Evolutionary conservation across 2,113 vertebrate species (phyloP), one percentile per base, ranked within the genome.

Genomic region (Tenebrosternarchus preto): DNA sequence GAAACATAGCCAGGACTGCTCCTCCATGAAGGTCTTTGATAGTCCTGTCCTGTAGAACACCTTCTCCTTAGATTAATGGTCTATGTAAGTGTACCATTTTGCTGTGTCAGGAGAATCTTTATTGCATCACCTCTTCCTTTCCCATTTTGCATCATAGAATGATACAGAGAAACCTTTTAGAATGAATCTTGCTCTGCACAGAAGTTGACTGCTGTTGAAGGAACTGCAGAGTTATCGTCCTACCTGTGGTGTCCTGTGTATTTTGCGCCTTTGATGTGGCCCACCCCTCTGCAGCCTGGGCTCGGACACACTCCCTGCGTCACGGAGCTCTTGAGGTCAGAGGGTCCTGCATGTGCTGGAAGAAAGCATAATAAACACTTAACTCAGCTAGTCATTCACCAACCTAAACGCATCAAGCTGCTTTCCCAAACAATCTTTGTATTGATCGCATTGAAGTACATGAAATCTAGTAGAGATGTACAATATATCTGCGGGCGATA

Each of bases 171-270:
- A 63, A 27, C 60, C 25, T 63, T 63, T 61, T 29, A 27, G 9
- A 63, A 12, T 7, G 1, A 50, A 50, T 50, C 15, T 50, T 50
- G 43, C 43, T 12, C 43, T 50, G 43, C 43, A 15, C 43, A 15
- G 43, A 50, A 12, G 43, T 50, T 1, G 15, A 50, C 12, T 50
- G 43, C 43, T 50, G 12, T 50, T 50, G 11, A 15, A 15, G 12
- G 43, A 50, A 50, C 5, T 50, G 43, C 43, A 15, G 15, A 9
- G 2, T 50, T 50, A n/a, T 59, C 20, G 19, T 59, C 56, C 56
- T 78, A 85, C 78, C 92, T 94, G 89, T 94, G 92, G 88, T 94
- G 93, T 88, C 92, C 92, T 0, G 89, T 93, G 88, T 93, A 93
- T 86, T 91, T 92, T 33, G 93, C 86, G 77, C 93, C 93, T 88